Evolutionary conservation across 2,888 invertebrate genomes (phyloP).

Genomic region (Glyphotaelius pellucidus): DNA sequence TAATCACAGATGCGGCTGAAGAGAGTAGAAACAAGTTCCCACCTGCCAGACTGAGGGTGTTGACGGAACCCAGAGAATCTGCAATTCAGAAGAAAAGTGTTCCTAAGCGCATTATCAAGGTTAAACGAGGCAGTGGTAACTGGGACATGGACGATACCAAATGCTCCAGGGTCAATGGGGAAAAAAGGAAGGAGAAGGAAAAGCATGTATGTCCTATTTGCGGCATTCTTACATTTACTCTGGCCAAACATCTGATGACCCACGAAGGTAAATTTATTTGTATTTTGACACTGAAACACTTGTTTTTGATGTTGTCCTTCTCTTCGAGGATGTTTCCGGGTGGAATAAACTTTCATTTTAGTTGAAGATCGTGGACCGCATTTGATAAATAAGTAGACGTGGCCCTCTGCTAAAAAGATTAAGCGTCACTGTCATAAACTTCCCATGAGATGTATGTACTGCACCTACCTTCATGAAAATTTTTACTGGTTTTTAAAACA

Average conservation of each 20-base stretch:
- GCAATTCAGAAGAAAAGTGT: background rate
- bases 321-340: background rate
- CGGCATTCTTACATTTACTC: conserved; percentile 75
- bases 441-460: too few species aligned
- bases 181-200: conserved; percentile 68
- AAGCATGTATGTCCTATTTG: conserved; percentile 77
- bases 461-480: too few species aligned
- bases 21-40: background rate
- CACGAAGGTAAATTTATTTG: conserved; percentile 72
- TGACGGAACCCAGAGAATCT: background rate
- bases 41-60: background rate
- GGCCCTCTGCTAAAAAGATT: too few species aligned
- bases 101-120: conserved; percentile 15
- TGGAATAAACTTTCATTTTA: too few species aligned
- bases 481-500: too few species aligned
- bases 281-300: background rate
- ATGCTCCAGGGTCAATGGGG: background rate
- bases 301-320: background rate
- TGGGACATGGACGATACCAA: conserved; percentile 23
- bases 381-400: too few species aligned
- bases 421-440: too few species aligned
- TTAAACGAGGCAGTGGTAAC: background rate
- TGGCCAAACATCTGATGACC: conserved; percentile 75
- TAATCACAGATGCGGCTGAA: background rate
- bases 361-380: too few species aligned